Evolutionary conservation across 2,888 invertebrate species (phyloP).

Genomic region (Priocnemis perturbator): DNA sequence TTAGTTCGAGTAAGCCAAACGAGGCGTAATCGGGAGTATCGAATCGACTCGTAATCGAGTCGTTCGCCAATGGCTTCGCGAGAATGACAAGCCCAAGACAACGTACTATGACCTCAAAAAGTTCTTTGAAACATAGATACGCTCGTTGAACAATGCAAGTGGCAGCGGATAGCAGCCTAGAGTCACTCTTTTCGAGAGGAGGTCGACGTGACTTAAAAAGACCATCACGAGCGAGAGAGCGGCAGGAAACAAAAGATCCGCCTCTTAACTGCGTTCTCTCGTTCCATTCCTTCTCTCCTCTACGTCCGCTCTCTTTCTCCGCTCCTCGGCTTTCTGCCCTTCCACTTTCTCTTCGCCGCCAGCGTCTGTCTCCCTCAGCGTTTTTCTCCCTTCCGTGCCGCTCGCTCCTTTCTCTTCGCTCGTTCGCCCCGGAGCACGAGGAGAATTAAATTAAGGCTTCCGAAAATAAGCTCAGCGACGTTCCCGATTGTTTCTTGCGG

Average conservation of each 20-base stretch:
- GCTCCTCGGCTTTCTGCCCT: neutral
- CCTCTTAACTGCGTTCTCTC: constrained; percentile 49
- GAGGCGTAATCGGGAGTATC: too few relatives aligned
- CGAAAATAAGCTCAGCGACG: constrained; percentile 71
- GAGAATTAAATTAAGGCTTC: constrained; percentile 71
- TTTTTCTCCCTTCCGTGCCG: constrained; percentile 29
- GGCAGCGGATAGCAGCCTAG: constrained; percentile 2
- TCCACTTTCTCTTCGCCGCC: constrained; percentile 20
- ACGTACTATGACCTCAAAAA: too few relatives aligned
- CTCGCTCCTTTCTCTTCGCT: constrained; percentile 35
- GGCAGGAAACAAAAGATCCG: constrained; percentile 65
- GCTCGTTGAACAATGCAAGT: constrained; percentile 10
- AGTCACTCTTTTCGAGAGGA: constrained; percentile 10
- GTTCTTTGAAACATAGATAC: too few relatives aligned
- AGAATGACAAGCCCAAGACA: too few relatives aligned
- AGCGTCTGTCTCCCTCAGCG: constrained; percentile 4
- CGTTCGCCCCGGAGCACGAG: constrained; percentile 43
- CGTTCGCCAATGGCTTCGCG: too few relatives aligned
- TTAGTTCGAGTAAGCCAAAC: too few relatives aligned
- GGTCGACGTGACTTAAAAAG: constrained; percentile 68
- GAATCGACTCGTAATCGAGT: too few relatives aligned
- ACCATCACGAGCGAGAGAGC: constrained; percentile 59
- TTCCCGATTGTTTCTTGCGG: constrained; percentile 64
- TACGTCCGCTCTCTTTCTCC: constrained; percentile 20
- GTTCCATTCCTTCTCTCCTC: constrained; percentile 37